These are phyloP conservation scores for Cynopterus sphinx DNA, from an alignment of 2,797 vertebrate genomes.

Conservation along the genomic window DNA sequence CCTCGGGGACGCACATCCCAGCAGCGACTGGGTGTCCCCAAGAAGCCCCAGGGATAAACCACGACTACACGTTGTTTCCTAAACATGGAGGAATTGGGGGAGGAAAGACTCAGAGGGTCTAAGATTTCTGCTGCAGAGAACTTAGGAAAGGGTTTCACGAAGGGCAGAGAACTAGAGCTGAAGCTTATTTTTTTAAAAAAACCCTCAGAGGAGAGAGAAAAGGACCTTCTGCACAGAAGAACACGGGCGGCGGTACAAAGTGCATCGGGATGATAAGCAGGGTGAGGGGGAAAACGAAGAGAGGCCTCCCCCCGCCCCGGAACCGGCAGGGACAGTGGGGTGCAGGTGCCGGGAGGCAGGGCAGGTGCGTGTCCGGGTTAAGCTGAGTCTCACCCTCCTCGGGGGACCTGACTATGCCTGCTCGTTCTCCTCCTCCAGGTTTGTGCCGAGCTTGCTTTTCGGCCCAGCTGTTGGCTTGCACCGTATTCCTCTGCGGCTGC, in stretches of 20 bases:
- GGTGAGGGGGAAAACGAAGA: neutral
- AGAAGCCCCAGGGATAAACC: neutral
- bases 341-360: accelerated
- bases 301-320: neutral
- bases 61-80: neutral
- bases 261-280: accelerated
- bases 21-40: accelerated
- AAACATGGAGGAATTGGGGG: neutral
- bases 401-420: neutral
- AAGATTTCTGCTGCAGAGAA: neutral
- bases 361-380: no score
- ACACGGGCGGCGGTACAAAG: accelerated
- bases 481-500: constrained; percentile 55
- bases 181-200: neutral
- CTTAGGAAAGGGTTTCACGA: neutral
- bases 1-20: neutral
- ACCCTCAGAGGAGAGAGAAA: no score
- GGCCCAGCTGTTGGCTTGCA: constrained; percentile 51
- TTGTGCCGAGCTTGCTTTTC: constrained; percentile 62
- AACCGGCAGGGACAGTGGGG: neutral
- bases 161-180: neutral
- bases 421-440: neutral
- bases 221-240: neutral
- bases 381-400: neutral
- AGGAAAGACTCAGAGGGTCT: no score